Conservation (phyloP, 2,797 vertebrate genomes). For the Aphelocoma californica region DNA sequence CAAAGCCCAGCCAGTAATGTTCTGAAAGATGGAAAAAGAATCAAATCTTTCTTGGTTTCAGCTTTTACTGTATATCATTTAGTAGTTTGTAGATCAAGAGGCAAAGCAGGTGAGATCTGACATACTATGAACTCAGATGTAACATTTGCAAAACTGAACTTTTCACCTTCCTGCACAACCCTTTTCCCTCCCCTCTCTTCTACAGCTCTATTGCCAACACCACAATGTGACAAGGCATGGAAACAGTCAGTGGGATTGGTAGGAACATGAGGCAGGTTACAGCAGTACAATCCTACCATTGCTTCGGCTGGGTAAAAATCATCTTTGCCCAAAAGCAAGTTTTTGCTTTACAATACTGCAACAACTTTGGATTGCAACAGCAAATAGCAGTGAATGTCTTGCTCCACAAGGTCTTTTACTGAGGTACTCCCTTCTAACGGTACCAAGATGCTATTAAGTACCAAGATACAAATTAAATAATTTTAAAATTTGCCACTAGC, state of each 20-base stretch:
- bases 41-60: neutral
- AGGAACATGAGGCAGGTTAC: neutral
- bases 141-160: neutral
- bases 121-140: neutral
- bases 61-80: neutral
- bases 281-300: neutral
- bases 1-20: neutral
- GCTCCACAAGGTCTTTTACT: neutral
- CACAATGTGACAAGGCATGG: neutral
- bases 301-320: neutral
- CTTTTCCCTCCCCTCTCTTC: neutral
- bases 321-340: neutral
- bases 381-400: neutral
- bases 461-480: neutral
- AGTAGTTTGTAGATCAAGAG: neutral
- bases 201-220: neutral
- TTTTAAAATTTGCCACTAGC: neutral
- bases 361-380: neutral
- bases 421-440: neutral
- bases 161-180: neutral
- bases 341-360: neutral
- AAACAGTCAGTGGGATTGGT: neutral
- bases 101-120: neutral
- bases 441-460: neutral
- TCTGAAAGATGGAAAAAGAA: neutral